Base-by-base conservation (phyloP, 2,113 vertebrate species). In the Marmota flaviventris region DNA sequence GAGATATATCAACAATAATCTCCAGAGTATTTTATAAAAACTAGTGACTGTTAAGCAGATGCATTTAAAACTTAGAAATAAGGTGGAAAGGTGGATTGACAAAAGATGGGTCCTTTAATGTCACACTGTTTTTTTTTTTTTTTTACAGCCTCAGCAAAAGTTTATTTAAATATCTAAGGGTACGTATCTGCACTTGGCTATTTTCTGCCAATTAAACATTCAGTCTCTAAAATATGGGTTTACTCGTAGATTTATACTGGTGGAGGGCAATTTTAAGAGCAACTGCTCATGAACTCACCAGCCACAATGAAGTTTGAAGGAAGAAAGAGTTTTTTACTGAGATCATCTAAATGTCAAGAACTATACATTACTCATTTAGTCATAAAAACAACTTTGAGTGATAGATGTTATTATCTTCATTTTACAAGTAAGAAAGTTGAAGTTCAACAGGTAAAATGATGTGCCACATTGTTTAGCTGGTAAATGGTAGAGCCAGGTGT, bases 371-470 rank as follows among this genome's bases (percentile, higher is more conserved):
- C 87, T 96, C 79, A 85, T 17, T 72, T 42, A 96, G 92, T 90
- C 93, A 94, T 63, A 81, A 94, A 97, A 97, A 96, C 84, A 97
- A 85, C 85, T 32, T 95, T 97, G 96, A 97, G 61, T 97, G 97
- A 95, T 63, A 87, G 72, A 72, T 94, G 69, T 86, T 88, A 94
- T 97, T 96, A 97, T 95, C 92, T 76, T 95, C 96, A 85, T 93
- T 96, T 96, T 91, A 92, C 53, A 97, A 95, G 95, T 79, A 90
- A 88, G 70, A 95, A 89, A 95, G 81, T 73, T 92, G 81, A 97
- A 97, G 95, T 96, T 97, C 93, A 96, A 93, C 79, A 97, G 90
- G 87, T 94, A 97, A 97, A 97, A 94, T 73, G 39, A 95, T 92
- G 95, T 97, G 67, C 92, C 42, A 93, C 65, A 73, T 88, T 93